Base-by-base conservation (phyloP, 2,888 invertebrate genomes). In the Sipha maydis region DNA sequence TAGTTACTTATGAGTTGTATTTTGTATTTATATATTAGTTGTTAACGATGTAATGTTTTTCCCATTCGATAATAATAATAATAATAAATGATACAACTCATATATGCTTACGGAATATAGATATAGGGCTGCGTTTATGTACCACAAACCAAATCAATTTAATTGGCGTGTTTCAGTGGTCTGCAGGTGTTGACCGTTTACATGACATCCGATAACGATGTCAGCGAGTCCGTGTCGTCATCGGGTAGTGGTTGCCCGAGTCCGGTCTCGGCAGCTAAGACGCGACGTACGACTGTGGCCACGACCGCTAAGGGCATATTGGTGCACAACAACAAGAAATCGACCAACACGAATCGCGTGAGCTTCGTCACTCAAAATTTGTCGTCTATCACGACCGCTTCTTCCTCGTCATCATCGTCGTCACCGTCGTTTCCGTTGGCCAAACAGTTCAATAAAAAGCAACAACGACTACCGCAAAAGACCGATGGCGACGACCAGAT, bases 131-230 rank as follows among this genome's bases (percentile, higher is more conserved):
- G 3, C 34, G 34, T n/a, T n/a, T n/a, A n/a, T n/a, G n/a, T n/a
- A n/a, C n/a, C n/a, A n/a, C n/a, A n/a, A n/a, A n/a, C n/a, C n/a
- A n/a, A n/a, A n/a, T n/a, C n/a, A n/a, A n/a, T n/a, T n/a, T n/a
- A n/a, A n/a, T n/a, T 14, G 48, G 2, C 14, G 48, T 48, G 48
- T 48, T 48, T 48, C 77, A 85, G 85, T n/a, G 67, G n/a, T 1
- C 31, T 21, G 19, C 31, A 48, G n/a, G 73, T 82, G 73, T 75
- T 80, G 88, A 88, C 73, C 78, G 78, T 67, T 31, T 31, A 77
- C 85, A 88, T 88, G 88, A 61, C 82, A n/a, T 75, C 88, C 80
- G 88, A 88, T 19, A 88, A 88, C 80, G 82, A 88, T 67, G 82
- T 48, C 48, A 48, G 48, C 61, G 82, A 88, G 31, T 48, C 82